Percentiles rank a stretch among this genome's conserved stretches.
Evolutionary conservation across 2,113 vertebrate species (phyloP).

Genomic region (Pseudorectes ferrugineus): DNA sequence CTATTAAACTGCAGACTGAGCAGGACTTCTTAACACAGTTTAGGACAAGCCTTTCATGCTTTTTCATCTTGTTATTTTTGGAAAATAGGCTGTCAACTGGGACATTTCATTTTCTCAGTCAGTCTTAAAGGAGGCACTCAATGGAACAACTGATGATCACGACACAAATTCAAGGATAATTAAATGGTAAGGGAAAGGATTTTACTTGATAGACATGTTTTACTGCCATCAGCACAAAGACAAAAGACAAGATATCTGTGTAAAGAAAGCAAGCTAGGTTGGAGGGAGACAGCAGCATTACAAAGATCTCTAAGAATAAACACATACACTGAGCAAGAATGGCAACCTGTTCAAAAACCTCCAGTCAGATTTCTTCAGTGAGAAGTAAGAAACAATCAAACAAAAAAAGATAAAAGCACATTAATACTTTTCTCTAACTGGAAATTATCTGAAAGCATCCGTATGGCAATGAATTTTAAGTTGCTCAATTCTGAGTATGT

Average conservation of each 20-base stretch:
- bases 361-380: neutral
- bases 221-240: neutral
- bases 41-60: neutral
- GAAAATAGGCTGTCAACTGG: neutral
- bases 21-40: neutral
- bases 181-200: neutral
- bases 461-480: neutral
- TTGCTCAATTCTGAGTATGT: rapidly evolving
- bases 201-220: neutral
- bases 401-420: neutral
- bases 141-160: neutral
- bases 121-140: neutral
- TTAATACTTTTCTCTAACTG: neutral
- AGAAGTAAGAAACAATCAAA: neutral
- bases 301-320: neutral
- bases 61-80: neutral
- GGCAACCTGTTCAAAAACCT: neutral
- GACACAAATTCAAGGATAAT: neutral
- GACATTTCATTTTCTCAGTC: neutral
- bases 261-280: neutral
- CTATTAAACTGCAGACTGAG: neutral
- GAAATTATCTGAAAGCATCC: neutral
- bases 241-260: neutral
- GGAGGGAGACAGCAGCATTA: neutral
- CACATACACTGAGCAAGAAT: neutral